Evolutionary conservation across 2,888 invertebrate genomes (phyloP).

Genomic region (Seira ritae): DNA sequence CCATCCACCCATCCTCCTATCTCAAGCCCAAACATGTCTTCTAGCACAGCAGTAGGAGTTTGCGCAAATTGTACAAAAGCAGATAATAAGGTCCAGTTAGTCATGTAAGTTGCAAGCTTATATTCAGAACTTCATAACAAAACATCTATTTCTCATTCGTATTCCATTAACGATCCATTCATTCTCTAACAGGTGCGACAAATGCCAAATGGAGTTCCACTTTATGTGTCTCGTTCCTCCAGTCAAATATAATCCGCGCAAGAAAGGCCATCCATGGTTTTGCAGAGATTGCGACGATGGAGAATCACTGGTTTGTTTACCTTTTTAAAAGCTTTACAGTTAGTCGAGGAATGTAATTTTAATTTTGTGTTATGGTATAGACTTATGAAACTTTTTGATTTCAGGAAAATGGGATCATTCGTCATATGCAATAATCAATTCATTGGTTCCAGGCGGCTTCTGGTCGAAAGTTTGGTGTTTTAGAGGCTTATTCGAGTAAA

Average conservation of each 20-base stretch:
- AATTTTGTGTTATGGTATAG: too few species aligned
- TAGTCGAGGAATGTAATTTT: too few species aligned
- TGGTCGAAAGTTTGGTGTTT: neutral
- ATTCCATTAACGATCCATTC: constrained; percentile 28
- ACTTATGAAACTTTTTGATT: constrained; percentile 4
- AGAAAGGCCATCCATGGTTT: constrained; percentile 95
- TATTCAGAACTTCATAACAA: neutral
- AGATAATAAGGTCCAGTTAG: constrained; percentile 82
- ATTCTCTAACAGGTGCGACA: constrained; percentile 87
- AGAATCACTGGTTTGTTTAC: too few species aligned
- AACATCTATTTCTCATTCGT: neutral
- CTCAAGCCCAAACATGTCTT: constrained; percentile 69
- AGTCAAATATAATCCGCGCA: constrained; percentile 94
- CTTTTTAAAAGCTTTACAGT: too few species aligned
- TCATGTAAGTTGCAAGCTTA: constrained; percentile 78
- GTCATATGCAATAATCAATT: constrained; percentile 9
- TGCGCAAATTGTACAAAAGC: constrained; percentile 83
- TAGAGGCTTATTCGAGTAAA: neutral
- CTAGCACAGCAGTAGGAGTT: constrained; percentile 75
- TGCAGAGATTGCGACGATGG: constrained; percentile 95
- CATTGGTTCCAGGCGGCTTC: neutral
- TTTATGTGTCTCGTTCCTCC: constrained; percentile 96
- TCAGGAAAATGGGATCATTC: constrained; percentile 33
- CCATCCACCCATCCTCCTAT: constrained; percentile 36
- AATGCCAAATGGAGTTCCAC: constrained; percentile 92